Evolutionary conservation across 2,113 vertebrate genomes (phyloP), one percentile per base, ranked within the genome.

Genomic region (Engystomops pustulosus): DNA sequence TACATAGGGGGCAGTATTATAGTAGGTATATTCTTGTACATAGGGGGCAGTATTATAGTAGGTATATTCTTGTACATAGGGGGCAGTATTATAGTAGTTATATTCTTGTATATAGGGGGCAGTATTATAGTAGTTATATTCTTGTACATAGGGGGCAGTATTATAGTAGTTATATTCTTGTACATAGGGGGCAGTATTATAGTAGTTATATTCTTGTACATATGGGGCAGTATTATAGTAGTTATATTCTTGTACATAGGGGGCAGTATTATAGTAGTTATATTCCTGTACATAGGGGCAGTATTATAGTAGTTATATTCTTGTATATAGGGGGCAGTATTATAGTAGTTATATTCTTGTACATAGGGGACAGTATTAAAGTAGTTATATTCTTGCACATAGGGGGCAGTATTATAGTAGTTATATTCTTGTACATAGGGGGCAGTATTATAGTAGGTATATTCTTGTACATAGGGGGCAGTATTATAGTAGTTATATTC

Each of bases 231-330:
- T 55, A 55, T 55, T 55, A 23, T n/a, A 55, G 51, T 55, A 55
- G 51, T 55, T 55, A 55, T 55, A 55, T 58, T 58, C 55, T 58
- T 58, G 55, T 58, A 58, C 23, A 58, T 58, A 58, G 55, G 55
- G n/a, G 12, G 55, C 8, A 41, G 38, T 41, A 41, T 41, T 41
- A 41, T 41, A 41, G 38, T 41, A 41, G 38, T 41, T 41, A 41
- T 41, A 41, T 41, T 41, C 38, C 8, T 41, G 38, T 41, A 41
- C 38, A 41, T 41, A 41, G 38, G 38, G 8, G 27, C 27, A 65
- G 60, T 65, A 65, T 65, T 65, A 65, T 65, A 65, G 60, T 65
- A 65, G 51, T 55, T 55, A 55, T 55, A 55, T 55, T 55, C 51
- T 55, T 55, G 51, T 55, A 55, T 11, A 47, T 47, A 12, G 44